phyloP scores from a whole-genome alignment of 2,113 vertebrate genomes.

The Bos javanicus region DNA sequence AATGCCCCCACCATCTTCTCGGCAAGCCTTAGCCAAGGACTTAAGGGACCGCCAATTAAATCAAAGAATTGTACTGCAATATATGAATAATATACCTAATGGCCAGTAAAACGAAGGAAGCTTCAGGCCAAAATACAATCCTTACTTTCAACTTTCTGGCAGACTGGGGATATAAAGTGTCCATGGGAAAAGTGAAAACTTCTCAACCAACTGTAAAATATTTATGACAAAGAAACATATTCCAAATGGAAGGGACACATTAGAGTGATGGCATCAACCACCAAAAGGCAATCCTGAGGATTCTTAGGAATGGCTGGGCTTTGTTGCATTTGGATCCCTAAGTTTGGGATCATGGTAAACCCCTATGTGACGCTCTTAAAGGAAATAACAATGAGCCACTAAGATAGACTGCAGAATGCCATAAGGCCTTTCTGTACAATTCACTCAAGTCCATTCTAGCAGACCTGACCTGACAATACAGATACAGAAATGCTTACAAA shows the following conservation, averaged over 20 bases:
- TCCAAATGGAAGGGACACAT: background rate
- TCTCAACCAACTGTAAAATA: background rate
- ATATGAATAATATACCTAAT: background rate
- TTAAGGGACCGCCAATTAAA: background rate
- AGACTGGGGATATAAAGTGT: background rate
- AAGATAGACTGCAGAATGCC: background rate
- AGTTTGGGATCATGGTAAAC: background rate
- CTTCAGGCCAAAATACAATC: background rate
- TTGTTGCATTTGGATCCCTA: background rate
- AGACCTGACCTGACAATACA: background rate
- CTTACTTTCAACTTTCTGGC: background rate
- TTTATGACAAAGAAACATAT: background rate
- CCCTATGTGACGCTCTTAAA: background rate
- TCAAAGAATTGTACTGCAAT: background rate
- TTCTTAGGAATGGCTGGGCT: background rate
- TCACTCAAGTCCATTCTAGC: background rate
- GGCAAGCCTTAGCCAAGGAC: background rate
- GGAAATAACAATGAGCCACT: background rate
- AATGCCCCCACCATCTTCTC: background rate
- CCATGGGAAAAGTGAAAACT: background rate
- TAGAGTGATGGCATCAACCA: too few relatives aligned
- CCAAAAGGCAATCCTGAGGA: background rate
- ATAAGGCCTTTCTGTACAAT: background rate
- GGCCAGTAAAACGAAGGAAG: background rate
- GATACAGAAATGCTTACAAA: accelerated